Conservation (phyloP, 2,888 invertebrate species). For the Orthonychiurus folsomi region DNA sequence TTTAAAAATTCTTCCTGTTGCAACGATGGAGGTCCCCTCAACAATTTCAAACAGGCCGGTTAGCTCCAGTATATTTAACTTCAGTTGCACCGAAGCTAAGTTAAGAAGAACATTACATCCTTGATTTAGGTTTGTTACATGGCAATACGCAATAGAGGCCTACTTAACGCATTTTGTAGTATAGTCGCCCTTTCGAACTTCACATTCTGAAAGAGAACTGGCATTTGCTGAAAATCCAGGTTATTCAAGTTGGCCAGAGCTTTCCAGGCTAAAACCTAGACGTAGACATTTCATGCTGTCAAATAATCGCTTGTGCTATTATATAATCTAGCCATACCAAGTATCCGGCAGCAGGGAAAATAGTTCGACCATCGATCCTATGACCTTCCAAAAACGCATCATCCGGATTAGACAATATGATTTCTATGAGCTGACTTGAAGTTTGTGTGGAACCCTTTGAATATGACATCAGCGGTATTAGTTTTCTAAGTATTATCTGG, state of each 20-base stretch:
- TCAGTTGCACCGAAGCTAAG: slow-evolving; percentile 53
- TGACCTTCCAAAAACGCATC: slow-evolving; percentile 59
- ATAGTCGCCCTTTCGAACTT: slow-evolving; percentile 3
- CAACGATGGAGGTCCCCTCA: slow-evolving; percentile 74
- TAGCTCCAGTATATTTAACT: slow-evolving; percentile 72
- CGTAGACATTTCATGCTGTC: not conserved
- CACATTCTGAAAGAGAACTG: slow-evolving; percentile 8
- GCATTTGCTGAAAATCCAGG: not conserved
- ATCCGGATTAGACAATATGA: slow-evolving; percentile 42
- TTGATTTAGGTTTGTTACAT: not conserved
- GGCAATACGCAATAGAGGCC: no score
- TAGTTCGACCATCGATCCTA: slow-evolving; percentile 56
- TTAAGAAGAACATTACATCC: not conserved
- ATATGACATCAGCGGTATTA: not conserved
- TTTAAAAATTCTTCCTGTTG: slow-evolving; percentile 59
- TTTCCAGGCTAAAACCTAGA: slow-evolving; percentile 61
- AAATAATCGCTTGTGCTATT: not conserved
- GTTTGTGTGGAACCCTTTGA: not conserved
- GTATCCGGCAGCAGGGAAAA: slow-evolving; percentile 77
- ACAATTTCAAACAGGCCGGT: slow-evolving; percentile 80
- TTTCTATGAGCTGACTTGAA: not conserved
- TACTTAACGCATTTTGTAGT: not conserved
- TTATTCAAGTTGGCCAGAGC: slow-evolving; percentile 48
- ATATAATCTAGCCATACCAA: slow-evolving; percentile 43
- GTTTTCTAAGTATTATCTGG: not conserved